Percentiles rank a stretch among this genome's conserved stretches.
Conservation (phyloP, 2,113 vertebrate species). For the Pelecanus crispus region DNA sequence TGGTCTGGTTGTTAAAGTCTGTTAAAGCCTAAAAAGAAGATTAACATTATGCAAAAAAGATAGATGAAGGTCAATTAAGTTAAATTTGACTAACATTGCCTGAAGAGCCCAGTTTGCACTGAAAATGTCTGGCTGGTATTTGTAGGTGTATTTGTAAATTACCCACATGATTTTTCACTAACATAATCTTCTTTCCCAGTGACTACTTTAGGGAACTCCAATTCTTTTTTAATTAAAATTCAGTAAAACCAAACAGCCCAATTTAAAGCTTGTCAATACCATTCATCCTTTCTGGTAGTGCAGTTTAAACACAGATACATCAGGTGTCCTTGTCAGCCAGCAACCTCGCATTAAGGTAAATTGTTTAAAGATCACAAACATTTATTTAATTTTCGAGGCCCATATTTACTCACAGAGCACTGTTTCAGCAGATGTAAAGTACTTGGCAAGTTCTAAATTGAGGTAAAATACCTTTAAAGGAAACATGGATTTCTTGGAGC, state of each 20-base stretch:
- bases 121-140: neutral
- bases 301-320: neutral
- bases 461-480: neutral
- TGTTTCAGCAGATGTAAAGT: neutral
- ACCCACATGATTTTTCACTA: neutral
- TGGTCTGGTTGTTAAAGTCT: neutral
- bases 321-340: neutral
- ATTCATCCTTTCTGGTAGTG: neutral
- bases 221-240: conserved; percentile 21
- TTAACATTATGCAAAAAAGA: neutral
- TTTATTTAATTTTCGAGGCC: neutral
- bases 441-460: neutral
- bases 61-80: neutral
- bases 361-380: neutral
- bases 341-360: neutral
- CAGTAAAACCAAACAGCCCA: neutral
- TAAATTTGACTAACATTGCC: neutral
- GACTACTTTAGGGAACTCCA: neutral
- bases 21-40: neutral
- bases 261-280: conserved; percentile 2
- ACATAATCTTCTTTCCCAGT: neutral
- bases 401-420: neutral
- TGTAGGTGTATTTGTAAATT: neutral
- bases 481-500: neutral
- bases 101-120: neutral